A percentile compares a stretch with the other conserved stretches of the same genome.
These are phyloP conservation scores for Aradophagus sp. DNA, from an alignment of 1,140 invertebrate species.

Conservation along the genomic window DNA sequence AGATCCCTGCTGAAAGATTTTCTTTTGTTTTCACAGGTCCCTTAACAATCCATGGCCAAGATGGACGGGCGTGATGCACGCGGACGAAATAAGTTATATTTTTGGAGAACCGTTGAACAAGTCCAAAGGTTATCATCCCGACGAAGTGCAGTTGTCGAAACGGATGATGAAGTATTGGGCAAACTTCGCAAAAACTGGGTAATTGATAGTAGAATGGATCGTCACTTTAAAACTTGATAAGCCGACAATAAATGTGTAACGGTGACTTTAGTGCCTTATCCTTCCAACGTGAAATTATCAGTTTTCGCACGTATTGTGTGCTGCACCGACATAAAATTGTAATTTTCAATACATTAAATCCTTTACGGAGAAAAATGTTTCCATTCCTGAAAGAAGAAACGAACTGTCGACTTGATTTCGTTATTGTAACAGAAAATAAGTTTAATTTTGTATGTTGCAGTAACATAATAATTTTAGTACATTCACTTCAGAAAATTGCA, in stretches of 20 bases:
- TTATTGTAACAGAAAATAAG: too few species aligned
- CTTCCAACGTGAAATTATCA: too few species aligned
- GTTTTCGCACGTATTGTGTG: slow-evolving; percentile 2
- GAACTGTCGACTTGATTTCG: too few species aligned
- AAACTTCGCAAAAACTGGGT: slow-evolving; percentile 96
- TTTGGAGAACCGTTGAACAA: slow-evolving; percentile 94
- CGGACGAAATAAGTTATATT: slow-evolving; percentile 95
- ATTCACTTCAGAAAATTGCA: too few species aligned
- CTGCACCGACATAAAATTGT: slow-evolving; percentile 14
- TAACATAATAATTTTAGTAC: too few species aligned
- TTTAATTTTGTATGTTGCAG: too few species aligned
- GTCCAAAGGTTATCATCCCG: slow-evolving; percentile 83
- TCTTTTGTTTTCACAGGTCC: slow-evolving; percentile 71
- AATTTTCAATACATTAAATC: slow-evolving; percentile 30
- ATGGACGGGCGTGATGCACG: slow-evolving; percentile 97
- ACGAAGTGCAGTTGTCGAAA: slow-evolving; percentile 87
- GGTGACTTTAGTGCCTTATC: too few species aligned
- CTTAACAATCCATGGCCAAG: slow-evolving; percentile 91
- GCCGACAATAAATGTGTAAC: too few species aligned
- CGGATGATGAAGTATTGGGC: slow-evolving; percentile 96
- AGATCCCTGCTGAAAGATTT: not conserved
- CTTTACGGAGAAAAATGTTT: too few species aligned
- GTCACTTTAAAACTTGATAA: too few species aligned
- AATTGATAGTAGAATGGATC: slow-evolving; percentile 67
- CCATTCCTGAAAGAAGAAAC: too few species aligned